Percentiles rank a stretch among this genome's conserved stretches.
Evolutionary conservation across 2,797 vertebrate genomes (phyloP).

Genomic region (Chaenodraco wilsoni): DNA sequence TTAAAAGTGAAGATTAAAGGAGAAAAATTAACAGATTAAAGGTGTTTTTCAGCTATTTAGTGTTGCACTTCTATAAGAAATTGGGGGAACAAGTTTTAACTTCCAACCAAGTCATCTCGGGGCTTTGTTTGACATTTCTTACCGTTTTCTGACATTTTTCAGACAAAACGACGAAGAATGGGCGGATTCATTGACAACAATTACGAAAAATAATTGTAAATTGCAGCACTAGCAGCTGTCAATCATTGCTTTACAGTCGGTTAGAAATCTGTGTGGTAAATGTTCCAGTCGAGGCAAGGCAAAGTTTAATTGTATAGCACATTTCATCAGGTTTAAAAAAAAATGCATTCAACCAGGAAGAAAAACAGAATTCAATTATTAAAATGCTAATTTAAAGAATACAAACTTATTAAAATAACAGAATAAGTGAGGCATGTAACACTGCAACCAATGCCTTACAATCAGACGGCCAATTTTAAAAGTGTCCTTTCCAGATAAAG

Average conservation of each 20-base stretch:
- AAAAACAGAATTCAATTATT: not conserved
- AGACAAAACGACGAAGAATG: too few relatives aligned
- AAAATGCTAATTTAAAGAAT: not conserved
- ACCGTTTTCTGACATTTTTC: too few relatives aligned
- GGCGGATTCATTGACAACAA: too few relatives aligned
- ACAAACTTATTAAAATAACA: not conserved
- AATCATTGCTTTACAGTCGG: not conserved
- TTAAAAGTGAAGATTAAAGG: too few relatives aligned
- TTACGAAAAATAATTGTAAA: too few relatives aligned
- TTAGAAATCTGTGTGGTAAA: not conserved
- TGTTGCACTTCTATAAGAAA: not conserved
- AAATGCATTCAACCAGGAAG: not conserved
- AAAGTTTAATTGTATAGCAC: not conserved
- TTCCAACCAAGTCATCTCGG: too few relatives aligned
- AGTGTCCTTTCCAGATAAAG: not conserved
- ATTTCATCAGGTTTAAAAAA: not conserved
- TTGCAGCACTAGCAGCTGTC: not conserved
- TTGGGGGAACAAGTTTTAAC: not conserved
- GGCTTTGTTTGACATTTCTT: too few relatives aligned
- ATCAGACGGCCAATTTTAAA: not conserved
- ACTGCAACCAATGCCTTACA: too few relatives aligned
- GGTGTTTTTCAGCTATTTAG: not conserved
- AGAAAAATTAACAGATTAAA: not conserved
- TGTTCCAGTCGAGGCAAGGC: not conserved
- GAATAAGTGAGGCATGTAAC: not conserved